Base-by-base conservation (phyloP, 2,888 invertebrate genomes). In the Seira sanloemensis region DNA sequence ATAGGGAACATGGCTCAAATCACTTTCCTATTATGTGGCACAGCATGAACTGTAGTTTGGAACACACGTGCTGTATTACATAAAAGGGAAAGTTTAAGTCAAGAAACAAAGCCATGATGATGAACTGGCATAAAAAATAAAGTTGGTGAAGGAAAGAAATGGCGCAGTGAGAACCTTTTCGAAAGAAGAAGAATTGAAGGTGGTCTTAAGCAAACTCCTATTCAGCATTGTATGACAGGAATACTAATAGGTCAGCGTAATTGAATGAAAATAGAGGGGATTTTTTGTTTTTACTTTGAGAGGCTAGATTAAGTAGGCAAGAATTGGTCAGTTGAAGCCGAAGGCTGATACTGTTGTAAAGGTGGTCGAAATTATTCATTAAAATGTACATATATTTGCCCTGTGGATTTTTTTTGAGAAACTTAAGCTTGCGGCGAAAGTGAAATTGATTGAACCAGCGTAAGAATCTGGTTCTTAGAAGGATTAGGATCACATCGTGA, bases 1-100 rank as follows among this genome's bases (percentile, higher is more conserved):
- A 68, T 80, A 71, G n/a, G n/a, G n/a, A n/a, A n/a, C n/a, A n/a
- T n/a, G 37, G 37, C 37, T 37, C 37, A 37, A 37, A 37, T 37
- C 37, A 12, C 5, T 37, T 37, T 37, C 37, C 37, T 37, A 37
- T 37, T 37, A 37, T 4, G 37, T 12, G n/a, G n/a, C n/a, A n/a
- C n/a, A n/a, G n/a, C n/a, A 7, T 37, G 37, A 7, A 4, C 37
- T 37, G 5, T 37, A 7, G 5, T 12, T 37, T 37, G 37, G 37
- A 37, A 37, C 12, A 37, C 37, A 37, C 37, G 37, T 37, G 37
- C 37, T 37, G 5, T 12, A 37, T n/a, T n/a, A 37, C 37, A 7
- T 37, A 12, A 12, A 37, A 37, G 12, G 37, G 12, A 37, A 37
- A 37, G 37, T 12, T 4, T 7, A 37, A 37, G 37, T 12, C 37